Percentiles rank a stretch among this genome's conserved stretches.
These are phyloP conservation scores for Alouatta palliata DNA, from an alignment of 2,113 vertebrate species.

Conservation along the genomic window DNA sequence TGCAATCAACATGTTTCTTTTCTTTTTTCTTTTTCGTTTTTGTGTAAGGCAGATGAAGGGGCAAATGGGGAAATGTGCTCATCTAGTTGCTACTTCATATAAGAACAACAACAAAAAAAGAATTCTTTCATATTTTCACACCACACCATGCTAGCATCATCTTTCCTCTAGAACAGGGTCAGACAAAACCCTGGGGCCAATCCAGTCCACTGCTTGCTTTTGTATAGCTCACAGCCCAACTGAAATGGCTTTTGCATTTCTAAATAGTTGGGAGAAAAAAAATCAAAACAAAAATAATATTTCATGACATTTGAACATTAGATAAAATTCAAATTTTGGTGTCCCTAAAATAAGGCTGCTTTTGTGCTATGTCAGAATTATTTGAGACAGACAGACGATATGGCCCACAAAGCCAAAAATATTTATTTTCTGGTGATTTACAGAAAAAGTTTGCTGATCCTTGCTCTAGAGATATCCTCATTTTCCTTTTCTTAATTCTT, in stretches of 20 bases:
- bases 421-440: background rate
- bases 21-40: background rate
- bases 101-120: background rate
- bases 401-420: background rate
- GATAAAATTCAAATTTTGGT: constrained; percentile 22
- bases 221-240: background rate
- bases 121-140: background rate
- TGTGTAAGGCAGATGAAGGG: background rate
- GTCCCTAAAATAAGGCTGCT: background rate
- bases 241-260: background rate
- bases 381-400: background rate
- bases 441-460: background rate
- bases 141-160: rapidly evolving
- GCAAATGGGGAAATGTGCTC: background rate
- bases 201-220: background rate
- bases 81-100: background rate
- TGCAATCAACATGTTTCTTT: background rate
- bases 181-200: background rate
- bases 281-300: background rate
- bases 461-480: background rate
- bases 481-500: constrained; percentile 7
- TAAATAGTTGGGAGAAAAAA: background rate
- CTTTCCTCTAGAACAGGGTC: background rate
- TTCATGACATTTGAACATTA: background rate
- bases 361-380: background rate